phyloP scores from a whole-genome alignment of 2,113 vertebrate genomes.

The Scophthalmus maximus region DNA sequence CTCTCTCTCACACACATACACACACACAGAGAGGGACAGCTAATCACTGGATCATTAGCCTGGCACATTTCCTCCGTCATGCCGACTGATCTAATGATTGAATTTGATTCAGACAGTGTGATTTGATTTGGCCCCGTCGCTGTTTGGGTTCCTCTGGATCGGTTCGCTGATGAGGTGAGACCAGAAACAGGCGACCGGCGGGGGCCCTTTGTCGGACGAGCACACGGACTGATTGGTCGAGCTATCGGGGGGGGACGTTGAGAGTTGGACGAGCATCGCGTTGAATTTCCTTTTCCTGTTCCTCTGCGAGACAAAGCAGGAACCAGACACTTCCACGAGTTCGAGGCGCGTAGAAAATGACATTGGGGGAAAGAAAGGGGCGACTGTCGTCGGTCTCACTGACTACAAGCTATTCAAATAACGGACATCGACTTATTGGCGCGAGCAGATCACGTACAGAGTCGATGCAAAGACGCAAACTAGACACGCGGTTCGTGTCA shows the following conservation, averaged over 20 bases:
- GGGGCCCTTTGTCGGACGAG: slow-evolving; percentile 30
- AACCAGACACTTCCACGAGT: not conserved
- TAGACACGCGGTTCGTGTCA: no score
- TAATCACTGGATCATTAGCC: slow-evolving; percentile 76
- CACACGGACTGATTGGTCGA: slow-evolving; percentile 60
- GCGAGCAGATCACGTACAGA: no score
- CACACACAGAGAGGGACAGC: slow-evolving; percentile 36
- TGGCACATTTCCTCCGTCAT: slow-evolving; percentile 79
- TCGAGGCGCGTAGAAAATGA: slow-evolving; percentile 16
- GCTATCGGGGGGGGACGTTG: slow-evolving; percentile 17
- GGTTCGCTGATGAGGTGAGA: slow-evolving; percentile 74
- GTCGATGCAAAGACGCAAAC: no score
- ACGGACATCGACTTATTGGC: slow-evolving; percentile 44
- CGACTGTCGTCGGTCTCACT: slow-evolving; percentile 41
- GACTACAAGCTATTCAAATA: slow-evolving; percentile 57
- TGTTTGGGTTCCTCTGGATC: slow-evolving; percentile 69
- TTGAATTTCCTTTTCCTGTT: slow-evolving; percentile 21
- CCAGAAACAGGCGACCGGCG: slow-evolving; percentile 57
- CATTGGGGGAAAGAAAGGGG: slow-evolving; percentile 24
- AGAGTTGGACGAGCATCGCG: slow-evolving; percentile 16
- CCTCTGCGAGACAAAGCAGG: not conserved
- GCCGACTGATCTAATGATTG: slow-evolving; percentile 80
- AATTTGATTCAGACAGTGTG: slow-evolving; percentile 79
- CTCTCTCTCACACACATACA: slow-evolving; percentile 4
- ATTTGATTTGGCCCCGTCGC: slow-evolving; percentile 52